Base-by-base conservation (phyloP, 1,140 invertebrate genomes). In the Zaprionus ornatus region DNA sequence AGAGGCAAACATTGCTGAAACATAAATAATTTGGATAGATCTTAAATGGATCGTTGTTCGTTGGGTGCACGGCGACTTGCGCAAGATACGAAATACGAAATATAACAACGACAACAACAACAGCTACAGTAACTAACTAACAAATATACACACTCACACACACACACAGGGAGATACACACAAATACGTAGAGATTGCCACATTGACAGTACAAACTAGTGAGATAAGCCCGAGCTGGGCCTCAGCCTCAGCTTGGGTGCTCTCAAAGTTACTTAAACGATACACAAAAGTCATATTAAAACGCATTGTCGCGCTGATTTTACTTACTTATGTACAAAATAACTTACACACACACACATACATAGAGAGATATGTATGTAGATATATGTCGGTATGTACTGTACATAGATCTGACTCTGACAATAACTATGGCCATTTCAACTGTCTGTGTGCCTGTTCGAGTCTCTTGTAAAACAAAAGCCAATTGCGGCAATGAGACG, bases 251-350 rank as follows among this genome's bases (percentile, higher is more conserved):
- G 17, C 67, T 70, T 74, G 66, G 40, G 60, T 80, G 72, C 74
- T 80, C 66, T 74, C 59, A 74, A 83, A 87, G 59, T 74, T 65
- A 72, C 73, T 88, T 88, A 88, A 88, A 88, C 80, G 84, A 68
- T 81, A 81, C 62, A 88, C 84, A 88, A 88, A 88, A 88, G 84
- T 84, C 84, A 68, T 78, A 88, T 88, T 88, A 88, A 88, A 88
- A 88, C 80, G 85, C 81, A 81, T 88, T 88, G 84, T 88, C 62
- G 78, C 80, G 68, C 71, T 88, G 84, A 88, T 90, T 88, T 88
- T 81, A 55, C 74, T 88, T 88, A 88, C 70, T 88, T 82, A 82
- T 77, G 56, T 77, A 87, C 60, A 54, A 74, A 82, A 79, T 64
- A 82, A 69, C 66, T 78, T 76, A 72, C 68, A 77, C 45, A 70